Evolutionary conservation across 2,888 invertebrate species (phyloP), one percentile per base, ranked within the genome.

Genomic region (Lithophane socia): DNA sequence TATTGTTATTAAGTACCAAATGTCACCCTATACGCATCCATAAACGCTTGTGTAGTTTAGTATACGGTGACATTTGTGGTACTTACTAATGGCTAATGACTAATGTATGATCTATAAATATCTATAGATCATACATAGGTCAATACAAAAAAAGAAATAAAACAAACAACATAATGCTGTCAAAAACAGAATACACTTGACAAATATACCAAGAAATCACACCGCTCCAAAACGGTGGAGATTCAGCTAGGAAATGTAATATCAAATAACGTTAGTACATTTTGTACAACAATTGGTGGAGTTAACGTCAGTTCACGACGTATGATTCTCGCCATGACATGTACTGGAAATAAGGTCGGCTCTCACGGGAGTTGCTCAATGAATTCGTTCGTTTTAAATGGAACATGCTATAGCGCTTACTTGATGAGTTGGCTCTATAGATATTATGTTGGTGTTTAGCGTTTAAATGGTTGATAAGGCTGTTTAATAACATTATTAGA

Each of bases 311-410:
- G 79, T 73, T 65, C 74, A 24, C 70, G 81, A 81, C 75, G 60
- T 79, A 69, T 84, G 85, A 81, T 84, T 81, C 85, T 21, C 75
- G 67, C 54, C 73, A 69, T 85, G 85, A 84, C 87, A 76, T 60
- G 75, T 64, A 58, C 68, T 68, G 52, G 75, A 77, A 86, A 85
- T 82, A 87, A 66, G 85, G 87, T 67, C 82, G 67, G n/a, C 47
- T 60, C 85, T 71, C 79, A 7, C 9, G 85, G 71, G 87, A 77
- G 47, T n/a, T 12, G 12, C 18, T 85, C 76, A 74, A 82, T 85
- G 87, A 87, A 85, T 87, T 81, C 82, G 68, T 71, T 63, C 66
- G 70, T 64, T 85, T 79, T 77, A 79, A 85, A 79, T 85, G 76
- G 74, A 75, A 79, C 76, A 66, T 61, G 63, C 29, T 65, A 64